These are phyloP conservation scores for Pituophis catenifer DNA, from an alignment of 2,113 vertebrate species.

Conservation along the genomic window DNA sequence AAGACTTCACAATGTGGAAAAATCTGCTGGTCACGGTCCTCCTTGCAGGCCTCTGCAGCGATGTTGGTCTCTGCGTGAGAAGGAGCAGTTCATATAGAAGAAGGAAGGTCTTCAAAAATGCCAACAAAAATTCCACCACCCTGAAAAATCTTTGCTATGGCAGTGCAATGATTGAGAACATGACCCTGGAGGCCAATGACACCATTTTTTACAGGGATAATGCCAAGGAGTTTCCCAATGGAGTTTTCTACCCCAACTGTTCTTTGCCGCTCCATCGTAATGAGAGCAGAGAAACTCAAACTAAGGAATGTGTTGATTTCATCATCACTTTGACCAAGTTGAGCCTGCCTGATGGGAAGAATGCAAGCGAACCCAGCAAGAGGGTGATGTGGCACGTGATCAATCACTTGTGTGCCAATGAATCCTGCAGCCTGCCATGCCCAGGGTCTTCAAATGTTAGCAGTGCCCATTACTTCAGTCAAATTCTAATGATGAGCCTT, in stretches of 20 bases:
- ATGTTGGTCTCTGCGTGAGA: not conserved
- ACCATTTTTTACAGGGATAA: not conserved
- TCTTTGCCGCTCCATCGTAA: not conserved
- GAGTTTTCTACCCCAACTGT: conserved; percentile 19
- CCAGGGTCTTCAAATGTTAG: not conserved
- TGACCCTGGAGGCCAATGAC: not conserved
- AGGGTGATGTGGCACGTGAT: conserved; percentile 16
- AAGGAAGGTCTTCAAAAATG: not conserved
- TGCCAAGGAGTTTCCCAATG: not conserved
- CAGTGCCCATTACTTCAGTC: not conserved
- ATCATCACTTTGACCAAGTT: not conserved
- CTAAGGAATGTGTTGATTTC: not conserved
- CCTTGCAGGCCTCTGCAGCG: not conserved
- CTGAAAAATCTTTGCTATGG: not conserved
- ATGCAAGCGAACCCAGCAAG: not conserved
- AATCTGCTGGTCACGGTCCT: not conserved
- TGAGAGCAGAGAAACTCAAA: not conserved
- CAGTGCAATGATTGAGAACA: not conserved
- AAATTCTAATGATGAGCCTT: not conserved
- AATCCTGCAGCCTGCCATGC: not conserved
- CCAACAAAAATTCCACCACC: not conserved
- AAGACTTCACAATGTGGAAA: not conserved
- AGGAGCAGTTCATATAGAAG: not conserved
- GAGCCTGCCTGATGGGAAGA: not conserved
- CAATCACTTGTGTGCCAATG: not conserved